A percentile compares a stretch with the other conserved stretches of the same genome.
These are phyloP conservation scores for Himantopus leucocephalus DNA, from an alignment of 2,113 vertebrate genomes.

Conservation along the genomic window DNA sequence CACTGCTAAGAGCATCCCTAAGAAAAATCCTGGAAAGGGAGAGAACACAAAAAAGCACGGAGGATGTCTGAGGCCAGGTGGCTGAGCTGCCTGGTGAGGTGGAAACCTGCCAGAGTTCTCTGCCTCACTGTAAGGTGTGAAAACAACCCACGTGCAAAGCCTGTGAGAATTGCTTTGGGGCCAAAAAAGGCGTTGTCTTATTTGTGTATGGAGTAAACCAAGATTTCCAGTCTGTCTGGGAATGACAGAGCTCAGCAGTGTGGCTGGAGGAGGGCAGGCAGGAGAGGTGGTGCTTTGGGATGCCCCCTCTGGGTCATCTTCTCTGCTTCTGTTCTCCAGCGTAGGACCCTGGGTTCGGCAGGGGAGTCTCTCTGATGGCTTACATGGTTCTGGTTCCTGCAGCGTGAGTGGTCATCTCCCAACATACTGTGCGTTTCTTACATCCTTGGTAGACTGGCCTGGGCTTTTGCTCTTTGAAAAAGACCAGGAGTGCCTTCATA, in stretches of 20 bases:
- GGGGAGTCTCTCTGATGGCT: background rate
- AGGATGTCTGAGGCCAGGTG: slow-evolving; percentile 3
- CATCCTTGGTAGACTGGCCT: background rate
- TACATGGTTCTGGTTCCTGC: background rate
- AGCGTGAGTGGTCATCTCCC: background rate
- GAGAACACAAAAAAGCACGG: background rate
- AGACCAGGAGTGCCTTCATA: background rate
- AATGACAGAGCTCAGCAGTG: background rate
- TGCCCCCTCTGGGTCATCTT: background rate
- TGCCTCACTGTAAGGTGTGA: background rate
- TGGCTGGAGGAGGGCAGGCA: background rate
- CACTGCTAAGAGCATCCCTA: background rate
- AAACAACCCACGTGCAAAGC: background rate
- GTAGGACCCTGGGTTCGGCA: background rate
- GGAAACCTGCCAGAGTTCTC: slow-evolving; percentile 28
- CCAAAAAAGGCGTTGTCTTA: background rate
- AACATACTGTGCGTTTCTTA: background rate
- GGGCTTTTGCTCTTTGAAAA: background rate
- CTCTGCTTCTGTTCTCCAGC: background rate
- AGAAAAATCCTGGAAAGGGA: slow-evolving; percentile 1
- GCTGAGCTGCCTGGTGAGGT: slow-evolving; percentile 9
- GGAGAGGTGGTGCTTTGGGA: background rate
- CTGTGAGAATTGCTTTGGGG: background rate
- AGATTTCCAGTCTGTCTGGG: background rate
- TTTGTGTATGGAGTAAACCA: background rate